Base-by-base conservation (phyloP, 2,797 vertebrate species). In the Salmo trutta region DNA sequence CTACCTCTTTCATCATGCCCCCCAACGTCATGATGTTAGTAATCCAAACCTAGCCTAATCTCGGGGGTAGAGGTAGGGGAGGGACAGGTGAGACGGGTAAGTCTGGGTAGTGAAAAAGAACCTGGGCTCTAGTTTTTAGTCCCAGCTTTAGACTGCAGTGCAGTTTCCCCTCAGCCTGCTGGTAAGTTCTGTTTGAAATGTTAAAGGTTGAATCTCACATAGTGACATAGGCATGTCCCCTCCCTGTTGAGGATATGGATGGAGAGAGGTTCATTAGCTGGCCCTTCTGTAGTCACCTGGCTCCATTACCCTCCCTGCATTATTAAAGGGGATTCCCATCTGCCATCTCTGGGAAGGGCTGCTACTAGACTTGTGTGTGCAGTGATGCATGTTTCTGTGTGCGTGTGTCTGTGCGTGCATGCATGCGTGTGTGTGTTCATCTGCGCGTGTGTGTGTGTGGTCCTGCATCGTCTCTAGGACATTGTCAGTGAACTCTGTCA, bases 241-340 rank as follows among this genome's bases (percentile, higher is more conserved):
- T 47, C 41, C n/a, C 41, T 5, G 41, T 14, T 47, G 36, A 14
- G 14, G 31, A 14, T 56, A 56, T 41, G 59, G 27, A 71, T 24
- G 54, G 51, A 41, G 47, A 21, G 47, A 59, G 69, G 16, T 71
- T 82, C 84, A 84, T 86, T 86, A 85, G 78, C 75, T 36, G 53
- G 21, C 78, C 67, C 65, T 71, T 12, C 10, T 47, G 80, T 85
- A 89, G 84, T 90, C 41, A 47, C 41, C 41, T 47, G 10, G 2
- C 10, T 47, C 41, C 41, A 47, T 47, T 47, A 47, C 41, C 41
- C 41, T 47, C 41, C 41, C 41, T 47, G 10, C 41, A 47, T 47
- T 14, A 14, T 47, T 47, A 47, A 47, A 47, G 41, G 10, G 10
- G 41, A 10, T 47, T 47, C 3, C 10, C 41, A 47, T 10, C 41